Base-by-base conservation (phyloP, 2,113 vertebrate genomes). In the Fulmarus glacialis region DNA sequence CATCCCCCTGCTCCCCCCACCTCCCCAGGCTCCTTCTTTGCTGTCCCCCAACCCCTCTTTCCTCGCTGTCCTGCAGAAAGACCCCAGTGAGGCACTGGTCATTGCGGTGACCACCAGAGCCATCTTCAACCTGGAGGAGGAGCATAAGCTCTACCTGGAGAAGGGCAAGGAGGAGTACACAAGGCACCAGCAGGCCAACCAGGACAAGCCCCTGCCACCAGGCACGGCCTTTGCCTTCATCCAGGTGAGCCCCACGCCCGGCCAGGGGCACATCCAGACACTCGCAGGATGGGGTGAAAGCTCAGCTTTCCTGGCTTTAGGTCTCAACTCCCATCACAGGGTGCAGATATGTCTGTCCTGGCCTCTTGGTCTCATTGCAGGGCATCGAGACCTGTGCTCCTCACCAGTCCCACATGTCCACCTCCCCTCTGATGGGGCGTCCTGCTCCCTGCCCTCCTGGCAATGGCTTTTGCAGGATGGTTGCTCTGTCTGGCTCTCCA, bases 41-140 rank as follows among this genome's bases (percentile, higher is more conserved):
- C 47, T 64, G 42, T 63, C 27, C 8, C 26, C 47, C 62, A 50
- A 71, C 4, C 24, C 27, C 10, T 78, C 45, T 85, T 72, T 80
- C 15, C 23, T 75, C 73, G 53, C 8, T 70, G 47, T 77, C 55
- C 64, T 94, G 43, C 98, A 99, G 98, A 98, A 98, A 85, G 98
- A 98, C 55, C 84, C 97, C 50, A 95, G 86, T 9, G 71, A 50
- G 2, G 98, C 98, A 1, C 56, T 99, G 72, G 96, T 98, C n/a
- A 97, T 99, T 27, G 98, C 99, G 0, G 97, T 99, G 55, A 97
- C 98, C 5, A 97, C 97, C 53, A 94, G 94, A 32, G 97, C 98
- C 12, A 97, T 98, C 90, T 99, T 99, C 82, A 94, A 90, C 86
- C 60, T 98, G 91, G 98, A 97, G 66, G 78, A 93, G 22, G 98